Conservation (phyloP, 2,797 vertebrate species). For the Momotus momota region DNA sequence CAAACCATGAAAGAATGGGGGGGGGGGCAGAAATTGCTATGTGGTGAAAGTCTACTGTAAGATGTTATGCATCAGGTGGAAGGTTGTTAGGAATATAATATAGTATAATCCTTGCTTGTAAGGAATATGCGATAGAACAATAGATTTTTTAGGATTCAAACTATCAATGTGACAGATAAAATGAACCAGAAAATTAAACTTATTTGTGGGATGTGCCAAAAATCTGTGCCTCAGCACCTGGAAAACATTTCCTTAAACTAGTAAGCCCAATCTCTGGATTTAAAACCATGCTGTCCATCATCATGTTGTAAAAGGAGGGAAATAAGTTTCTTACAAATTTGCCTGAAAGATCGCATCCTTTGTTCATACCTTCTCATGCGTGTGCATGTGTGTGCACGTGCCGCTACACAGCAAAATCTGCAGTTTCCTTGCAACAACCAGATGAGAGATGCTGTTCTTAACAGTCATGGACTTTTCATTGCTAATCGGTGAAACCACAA, state of each 20-base stretch:
- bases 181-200: neutral
- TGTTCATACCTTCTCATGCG: neutral
- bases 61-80: neutral
- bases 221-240: neutral
- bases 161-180: neutral
- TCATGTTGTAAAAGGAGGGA: neutral
- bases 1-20: neutral
- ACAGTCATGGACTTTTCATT: neutral
- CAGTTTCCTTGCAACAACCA: neutral
- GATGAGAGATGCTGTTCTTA: neutral
- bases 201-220: neutral
- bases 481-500: neutral
- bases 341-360: neutral
- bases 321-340: neutral
- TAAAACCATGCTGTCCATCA: neutral
- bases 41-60: neutral
- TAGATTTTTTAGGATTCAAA: neutral
- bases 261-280: neutral
- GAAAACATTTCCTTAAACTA: neutral
- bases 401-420: neutral
- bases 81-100: neutral
- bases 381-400: fast-evolving
- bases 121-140: neutral
- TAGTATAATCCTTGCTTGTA: neutral
- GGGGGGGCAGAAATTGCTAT: neutral